Conservation (phyloP, 2,797 vertebrate species). For the Anabacerthia variegaticeps region DNA sequence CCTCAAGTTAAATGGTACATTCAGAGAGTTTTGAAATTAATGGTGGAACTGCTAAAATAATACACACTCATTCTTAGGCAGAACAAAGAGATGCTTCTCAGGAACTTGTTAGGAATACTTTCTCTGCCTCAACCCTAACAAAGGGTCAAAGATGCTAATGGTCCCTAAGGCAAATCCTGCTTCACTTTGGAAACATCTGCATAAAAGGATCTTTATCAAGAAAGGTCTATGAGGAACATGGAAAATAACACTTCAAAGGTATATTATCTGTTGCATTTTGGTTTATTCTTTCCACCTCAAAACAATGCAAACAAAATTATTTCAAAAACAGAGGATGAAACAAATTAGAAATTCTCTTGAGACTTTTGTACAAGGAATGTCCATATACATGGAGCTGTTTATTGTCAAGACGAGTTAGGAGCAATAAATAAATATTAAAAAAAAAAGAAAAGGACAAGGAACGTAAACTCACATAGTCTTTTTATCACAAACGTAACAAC, state of each 20-base stretch:
- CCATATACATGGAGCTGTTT: not conserved
- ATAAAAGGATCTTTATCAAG: not conserved
- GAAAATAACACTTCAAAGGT: not conserved
- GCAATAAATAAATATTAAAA: not conserved
- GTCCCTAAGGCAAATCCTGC: constrained; percentile 1
- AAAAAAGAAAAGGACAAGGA: not conserved
- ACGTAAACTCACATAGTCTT: not conserved
- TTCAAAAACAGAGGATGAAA: not conserved
- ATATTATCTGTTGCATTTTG: not conserved
- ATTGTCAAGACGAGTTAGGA: not conserved
- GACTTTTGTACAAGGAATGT: not conserved
- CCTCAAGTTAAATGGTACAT: not conserved
- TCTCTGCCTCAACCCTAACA: not conserved
- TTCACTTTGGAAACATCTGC: not conserved
- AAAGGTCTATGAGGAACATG: not conserved
- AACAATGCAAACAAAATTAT: not conserved
- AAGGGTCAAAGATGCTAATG: not conserved
- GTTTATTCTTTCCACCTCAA: not conserved
- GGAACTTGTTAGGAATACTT: not conserved
- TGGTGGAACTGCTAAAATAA: not conserved
- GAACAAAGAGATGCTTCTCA: not conserved
- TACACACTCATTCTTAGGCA: not conserved
- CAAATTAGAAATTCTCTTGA: not conserved
- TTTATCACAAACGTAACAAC: not conserved
- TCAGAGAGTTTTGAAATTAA: not conserved